Percentiles rank a stretch among this genome's conserved stretches.
phyloP scores from a whole-genome alignment of 2,113 vertebrate genomes.

The Dunckerocampus dactyliophorus region DNA sequence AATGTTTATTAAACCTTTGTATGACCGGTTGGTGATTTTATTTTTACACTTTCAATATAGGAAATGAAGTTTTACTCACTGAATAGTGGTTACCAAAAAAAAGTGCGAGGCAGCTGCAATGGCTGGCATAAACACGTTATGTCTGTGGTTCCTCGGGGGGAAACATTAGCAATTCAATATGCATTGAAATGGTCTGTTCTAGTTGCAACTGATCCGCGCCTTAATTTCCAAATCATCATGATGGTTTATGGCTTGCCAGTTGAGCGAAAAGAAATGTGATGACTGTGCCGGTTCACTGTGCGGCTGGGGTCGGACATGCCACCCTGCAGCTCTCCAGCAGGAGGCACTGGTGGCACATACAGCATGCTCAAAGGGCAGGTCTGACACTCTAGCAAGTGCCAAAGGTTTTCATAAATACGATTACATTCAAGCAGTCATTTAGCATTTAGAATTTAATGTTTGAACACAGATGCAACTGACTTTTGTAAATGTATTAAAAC shows the following conservation, averaged over 20 bases:
- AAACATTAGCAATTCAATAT: conserved; percentile 9
- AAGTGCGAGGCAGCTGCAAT: background rate
- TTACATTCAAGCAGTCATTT: background rate
- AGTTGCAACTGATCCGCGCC: conserved; percentile 1
- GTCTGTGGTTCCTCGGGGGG: background rate
- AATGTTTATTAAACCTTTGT: conserved; percentile 30
- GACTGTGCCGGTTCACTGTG: conserved; percentile 13
- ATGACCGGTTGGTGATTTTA: background rate
- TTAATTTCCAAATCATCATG: conserved; percentile 22
- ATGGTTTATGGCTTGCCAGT: conserved; percentile 24
- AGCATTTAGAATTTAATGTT: background rate
- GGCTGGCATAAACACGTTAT: background rate
- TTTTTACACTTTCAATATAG: background rate
- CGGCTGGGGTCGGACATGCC: conserved; percentile 1
- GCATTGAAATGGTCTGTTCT: background rate
- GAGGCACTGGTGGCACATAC: conserved; percentile 66
- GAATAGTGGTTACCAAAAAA: background rate
- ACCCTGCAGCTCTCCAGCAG: conserved; percentile 50
- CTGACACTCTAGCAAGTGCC: background rate
- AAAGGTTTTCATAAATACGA: conserved; percentile 10
- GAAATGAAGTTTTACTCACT: background rate
- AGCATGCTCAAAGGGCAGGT: conserved; percentile 3
- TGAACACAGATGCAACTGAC: background rate
- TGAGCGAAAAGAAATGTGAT: conserved; percentile 38
- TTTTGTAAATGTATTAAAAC: conserved; percentile 2